phyloP scores from a whole-genome alignment of 2,888 invertebrate genomes.

The Abrostola triplasia region DNA sequence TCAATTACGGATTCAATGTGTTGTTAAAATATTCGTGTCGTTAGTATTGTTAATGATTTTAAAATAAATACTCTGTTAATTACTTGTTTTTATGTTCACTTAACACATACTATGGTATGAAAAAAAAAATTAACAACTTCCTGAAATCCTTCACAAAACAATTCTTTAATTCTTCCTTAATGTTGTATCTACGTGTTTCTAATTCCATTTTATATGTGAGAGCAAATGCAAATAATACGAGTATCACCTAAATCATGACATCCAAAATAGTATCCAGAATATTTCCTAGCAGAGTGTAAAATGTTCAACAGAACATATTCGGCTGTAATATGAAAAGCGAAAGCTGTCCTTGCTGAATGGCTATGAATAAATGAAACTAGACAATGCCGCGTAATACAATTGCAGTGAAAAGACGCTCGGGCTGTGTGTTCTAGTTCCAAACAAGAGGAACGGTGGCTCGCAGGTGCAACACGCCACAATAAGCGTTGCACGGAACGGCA shows the following conservation, averaged over 20 bases:
- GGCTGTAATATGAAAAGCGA: slow-evolving; percentile 70
- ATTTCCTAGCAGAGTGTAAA: not conserved
- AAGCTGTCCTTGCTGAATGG: slow-evolving; percentile 72
- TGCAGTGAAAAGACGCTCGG: slow-evolving; percentile 82
- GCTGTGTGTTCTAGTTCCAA: slow-evolving; percentile 81
- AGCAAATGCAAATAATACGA: no score
- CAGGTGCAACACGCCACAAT: slow-evolving; percentile 78
- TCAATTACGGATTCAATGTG: not conserved
- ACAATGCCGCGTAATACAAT: slow-evolving; percentile 84
- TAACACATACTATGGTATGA: no score
- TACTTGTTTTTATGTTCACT: no score
- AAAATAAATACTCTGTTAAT: no score
- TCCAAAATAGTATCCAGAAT: no score
- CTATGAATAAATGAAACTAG: slow-evolving; percentile 79
- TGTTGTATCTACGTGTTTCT: not conserved
- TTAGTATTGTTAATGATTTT: no score
- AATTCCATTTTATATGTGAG: no score
- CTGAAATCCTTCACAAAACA: no score
- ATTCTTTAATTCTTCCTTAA: not conserved
- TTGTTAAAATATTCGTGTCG: no score
- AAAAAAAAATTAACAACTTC: no score
- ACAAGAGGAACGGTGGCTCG: slow-evolving; percentile 78
- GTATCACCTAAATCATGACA: no score
- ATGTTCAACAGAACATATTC: slow-evolving; percentile 46
- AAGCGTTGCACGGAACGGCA: slow-evolving; percentile 63